Evolutionary conservation across 2,888 invertebrate species (phyloP).

Genomic region (Caenorhabditis sp.): DNA sequence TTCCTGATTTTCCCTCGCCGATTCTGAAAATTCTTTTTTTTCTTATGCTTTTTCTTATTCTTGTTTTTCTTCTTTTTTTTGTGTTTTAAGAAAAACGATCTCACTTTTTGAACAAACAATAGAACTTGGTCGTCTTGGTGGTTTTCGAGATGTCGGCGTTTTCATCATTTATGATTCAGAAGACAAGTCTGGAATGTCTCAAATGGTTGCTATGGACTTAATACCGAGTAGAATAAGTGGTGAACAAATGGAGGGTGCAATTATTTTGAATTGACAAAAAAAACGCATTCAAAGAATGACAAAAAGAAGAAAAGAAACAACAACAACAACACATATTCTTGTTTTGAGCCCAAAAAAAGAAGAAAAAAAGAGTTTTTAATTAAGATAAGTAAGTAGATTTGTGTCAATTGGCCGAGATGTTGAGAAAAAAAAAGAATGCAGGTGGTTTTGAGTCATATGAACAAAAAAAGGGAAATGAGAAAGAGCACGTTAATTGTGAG

Average conservation of each 20-base stretch:
- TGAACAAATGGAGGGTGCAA: not conserved
- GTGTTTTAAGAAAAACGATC: not conserved
- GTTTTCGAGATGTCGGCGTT: slow-evolving; percentile 30
- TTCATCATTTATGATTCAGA: slow-evolving; percentile 9
- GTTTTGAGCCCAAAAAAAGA: not conserved
- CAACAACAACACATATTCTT: no score
- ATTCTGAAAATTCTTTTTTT: not conserved
- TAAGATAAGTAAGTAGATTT: not conserved
- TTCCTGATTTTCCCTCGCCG: slow-evolving; percentile 12
- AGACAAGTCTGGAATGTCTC: not conserved
- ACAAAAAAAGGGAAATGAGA: not conserved
- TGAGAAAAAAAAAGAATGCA: not conserved
- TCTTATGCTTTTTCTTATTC: no score
- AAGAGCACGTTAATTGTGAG: slow-evolving; percentile 6
- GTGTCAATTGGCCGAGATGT: not conserved
- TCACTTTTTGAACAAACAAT: slow-evolving; percentile 25
- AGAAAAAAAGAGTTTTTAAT: not conserved
- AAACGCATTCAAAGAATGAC: no score
- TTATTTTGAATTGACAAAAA: not conserved
- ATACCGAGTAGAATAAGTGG: not conserved
- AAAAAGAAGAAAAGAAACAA: no score
- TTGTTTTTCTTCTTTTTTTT: no score
- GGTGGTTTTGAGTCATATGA: not conserved
- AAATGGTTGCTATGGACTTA: not conserved
- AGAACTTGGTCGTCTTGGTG: slow-evolving; percentile 26